phyloP scores from a whole-genome alignment of 2,797 vertebrate genomes.

The Paedocypris micromegethes region DNA sequence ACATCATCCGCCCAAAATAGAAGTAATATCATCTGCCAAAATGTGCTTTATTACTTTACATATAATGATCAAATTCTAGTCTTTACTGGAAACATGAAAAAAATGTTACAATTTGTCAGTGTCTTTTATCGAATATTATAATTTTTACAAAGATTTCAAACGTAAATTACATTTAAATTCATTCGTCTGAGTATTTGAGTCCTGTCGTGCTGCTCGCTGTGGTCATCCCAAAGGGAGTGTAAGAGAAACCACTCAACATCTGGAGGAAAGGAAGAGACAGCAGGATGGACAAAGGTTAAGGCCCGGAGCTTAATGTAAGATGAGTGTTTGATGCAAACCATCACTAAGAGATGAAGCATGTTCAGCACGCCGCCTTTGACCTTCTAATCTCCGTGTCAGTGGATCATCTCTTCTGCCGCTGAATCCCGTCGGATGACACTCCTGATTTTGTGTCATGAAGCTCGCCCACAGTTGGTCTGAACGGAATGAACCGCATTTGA shows the following conservation, averaged over 20 bases:
- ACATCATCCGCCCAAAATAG: too few species aligned
- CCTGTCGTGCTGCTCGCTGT: conserved; percentile 1
- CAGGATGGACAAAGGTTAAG: conserved; percentile 12
- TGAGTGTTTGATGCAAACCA: conserved; percentile 23
- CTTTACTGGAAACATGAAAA: too few species aligned
- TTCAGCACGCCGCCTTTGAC: conserved; percentile 7
- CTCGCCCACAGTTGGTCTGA: not conserved
- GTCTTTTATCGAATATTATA: too few species aligned
- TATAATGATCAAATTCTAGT: too few species aligned
- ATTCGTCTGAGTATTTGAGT: conserved; percentile 3
- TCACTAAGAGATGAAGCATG: conserved; percentile 6
- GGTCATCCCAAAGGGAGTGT: conserved; percentile 16
- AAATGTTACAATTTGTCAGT: too few species aligned
- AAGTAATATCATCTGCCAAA: too few species aligned
- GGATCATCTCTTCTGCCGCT: not conserved
- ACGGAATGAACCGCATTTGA: conserved; percentile 18
- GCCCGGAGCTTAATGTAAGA: conserved; percentile 22
- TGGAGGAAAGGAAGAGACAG: conserved; percentile 15
- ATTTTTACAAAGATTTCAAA: too few species aligned
- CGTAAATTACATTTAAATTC: too few species aligned
- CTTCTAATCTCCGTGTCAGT: conserved; percentile 15
- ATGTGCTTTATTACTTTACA: too few species aligned
- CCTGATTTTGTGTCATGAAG: not conserved
- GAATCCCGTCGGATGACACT: not conserved
- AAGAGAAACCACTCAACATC: conserved; percentile 34